Conservation (phyloP, 2,797 vertebrate species). For the Scyliorhinus canicula region DNA sequence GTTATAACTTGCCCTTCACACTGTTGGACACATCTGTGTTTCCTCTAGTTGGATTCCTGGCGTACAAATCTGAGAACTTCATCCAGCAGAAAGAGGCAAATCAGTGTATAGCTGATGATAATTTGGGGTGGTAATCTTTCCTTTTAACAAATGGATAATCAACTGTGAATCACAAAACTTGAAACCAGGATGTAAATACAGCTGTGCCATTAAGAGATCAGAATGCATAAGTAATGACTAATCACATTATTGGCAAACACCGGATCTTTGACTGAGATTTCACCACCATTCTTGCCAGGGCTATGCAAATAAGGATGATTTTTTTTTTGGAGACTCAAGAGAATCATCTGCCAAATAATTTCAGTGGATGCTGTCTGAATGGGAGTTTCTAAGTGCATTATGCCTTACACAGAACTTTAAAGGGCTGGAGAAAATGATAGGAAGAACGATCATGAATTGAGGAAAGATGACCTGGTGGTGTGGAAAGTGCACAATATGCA, state of each 20-base stretch:
- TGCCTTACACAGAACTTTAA: not conserved
- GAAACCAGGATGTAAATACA: conserved; percentile 16
- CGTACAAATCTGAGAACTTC: not conserved
- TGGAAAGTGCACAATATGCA: not conserved
- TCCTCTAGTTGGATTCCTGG: not conserved
- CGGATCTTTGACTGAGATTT: not conserved
- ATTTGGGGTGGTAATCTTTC: not conserved
- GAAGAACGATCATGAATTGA: not conserved
- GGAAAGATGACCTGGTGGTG: not conserved
- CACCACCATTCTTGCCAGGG: not conserved
- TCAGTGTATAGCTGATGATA: not conserved
- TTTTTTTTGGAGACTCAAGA: not conserved
- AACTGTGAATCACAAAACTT: not conserved
- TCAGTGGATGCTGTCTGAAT: not conserved
- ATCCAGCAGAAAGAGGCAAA: not conserved
- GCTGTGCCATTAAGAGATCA: not conserved
- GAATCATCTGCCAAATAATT: not conserved
- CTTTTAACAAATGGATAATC: not conserved
- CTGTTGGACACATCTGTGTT: not conserved
- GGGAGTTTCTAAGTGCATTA: not conserved
- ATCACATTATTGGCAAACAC: not conserved
- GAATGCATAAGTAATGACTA: not conserved
- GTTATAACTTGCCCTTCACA: not conserved
- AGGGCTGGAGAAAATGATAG: not conserved
- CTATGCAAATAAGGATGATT: not conserved